A percentile compares a stretch with the other conserved stretches of the same genome.
phyloP scores from a whole-genome alignment of 2,113 vertebrate species.

The Chaenocephalus aceratus region DNA sequence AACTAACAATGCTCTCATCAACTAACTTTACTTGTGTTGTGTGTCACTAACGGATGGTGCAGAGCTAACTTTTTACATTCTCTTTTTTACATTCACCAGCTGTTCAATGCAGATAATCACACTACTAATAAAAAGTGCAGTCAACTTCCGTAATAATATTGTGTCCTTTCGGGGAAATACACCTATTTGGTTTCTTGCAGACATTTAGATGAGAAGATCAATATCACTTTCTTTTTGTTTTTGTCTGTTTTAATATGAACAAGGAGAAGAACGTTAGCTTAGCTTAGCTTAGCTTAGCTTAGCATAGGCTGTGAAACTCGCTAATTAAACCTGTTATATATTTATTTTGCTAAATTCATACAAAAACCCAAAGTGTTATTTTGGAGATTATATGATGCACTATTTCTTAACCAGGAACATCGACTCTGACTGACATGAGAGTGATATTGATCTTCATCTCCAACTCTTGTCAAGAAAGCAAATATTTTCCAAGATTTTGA shows the following conservation, averaged over 20 bases:
- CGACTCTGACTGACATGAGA: not conserved
- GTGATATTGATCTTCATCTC: not conserved
- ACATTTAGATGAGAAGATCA: not conserved
- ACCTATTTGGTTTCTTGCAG: not conserved
- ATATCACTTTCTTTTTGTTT: not conserved
- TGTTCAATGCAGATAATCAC: not conserved
- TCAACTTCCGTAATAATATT: constrained; percentile 26
- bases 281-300: not conserved
- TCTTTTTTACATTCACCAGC: constrained; percentile 1
- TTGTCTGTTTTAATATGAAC: not conserved
- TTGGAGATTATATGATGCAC: not conserved
- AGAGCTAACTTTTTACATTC: not conserved
- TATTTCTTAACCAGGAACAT: not conserved
- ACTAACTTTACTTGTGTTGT: constrained; percentile 27
- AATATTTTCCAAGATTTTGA: not conserved
- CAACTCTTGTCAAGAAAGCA: not conserved
- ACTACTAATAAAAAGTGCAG: constrained; percentile 26
- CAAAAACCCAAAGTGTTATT: not conserved
- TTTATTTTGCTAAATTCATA: not conserved
- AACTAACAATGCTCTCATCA: constrained; percentile 31
- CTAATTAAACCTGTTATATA: no score
- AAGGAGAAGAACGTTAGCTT: not conserved
- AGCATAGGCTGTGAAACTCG: not conserved
- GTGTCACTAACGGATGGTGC: constrained; percentile 20
- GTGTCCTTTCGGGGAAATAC: not conserved